phyloP scores from a whole-genome alignment of 2,888 invertebrate species.

The Melanostoma mellinum region DNA sequence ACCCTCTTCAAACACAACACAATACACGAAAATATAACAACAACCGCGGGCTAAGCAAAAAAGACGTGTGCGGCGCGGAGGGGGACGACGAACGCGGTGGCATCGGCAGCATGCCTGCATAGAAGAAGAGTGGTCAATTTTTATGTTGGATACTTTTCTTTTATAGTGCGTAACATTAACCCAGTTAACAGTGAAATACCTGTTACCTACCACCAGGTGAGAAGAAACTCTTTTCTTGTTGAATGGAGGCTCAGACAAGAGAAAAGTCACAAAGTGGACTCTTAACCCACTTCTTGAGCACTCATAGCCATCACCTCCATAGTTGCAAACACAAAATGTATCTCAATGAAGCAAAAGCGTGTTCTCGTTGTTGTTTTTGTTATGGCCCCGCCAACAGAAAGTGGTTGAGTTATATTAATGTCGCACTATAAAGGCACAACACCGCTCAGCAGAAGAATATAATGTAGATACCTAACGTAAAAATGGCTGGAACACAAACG shows the following conservation, averaged over 20 bases:
- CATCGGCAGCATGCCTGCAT: slow-evolving; percentile 32
- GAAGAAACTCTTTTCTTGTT: slow-evolving; percentile 22
- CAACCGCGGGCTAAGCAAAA: not conserved
- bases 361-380: slow-evolving; percentile 1
- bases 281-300: slow-evolving; percentile 61
- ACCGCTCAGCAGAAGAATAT: not conserved
- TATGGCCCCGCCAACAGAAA: slow-evolving; percentile 42
- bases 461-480: too few relatives aligned
- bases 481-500: slow-evolving; percentile 20
- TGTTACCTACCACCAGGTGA: slow-evolving; percentile 56
- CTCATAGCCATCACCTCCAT: slow-evolving; percentile 2
- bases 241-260: slow-evolving; percentile 2
- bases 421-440: slow-evolving; percentile 52
- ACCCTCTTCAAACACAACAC: not conserved
- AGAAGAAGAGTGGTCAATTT: slow-evolving; percentile 49
- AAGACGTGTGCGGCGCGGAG: not conserved
- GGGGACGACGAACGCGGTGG: not conserved
- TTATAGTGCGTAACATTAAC: slow-evolving; percentile 71
- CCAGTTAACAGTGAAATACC: slow-evolving; percentile 64
- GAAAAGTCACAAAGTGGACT: slow-evolving; percentile 63
- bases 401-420: slow-evolving; percentile 56
- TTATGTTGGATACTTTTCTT: slow-evolving; percentile 61
- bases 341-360: slow-evolving; percentile 58
- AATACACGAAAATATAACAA: not conserved
- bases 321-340: slow-evolving; percentile 30